Base-by-base conservation (phyloP, 2,797 vertebrate genomes). In the Merluccius polli region DNA sequence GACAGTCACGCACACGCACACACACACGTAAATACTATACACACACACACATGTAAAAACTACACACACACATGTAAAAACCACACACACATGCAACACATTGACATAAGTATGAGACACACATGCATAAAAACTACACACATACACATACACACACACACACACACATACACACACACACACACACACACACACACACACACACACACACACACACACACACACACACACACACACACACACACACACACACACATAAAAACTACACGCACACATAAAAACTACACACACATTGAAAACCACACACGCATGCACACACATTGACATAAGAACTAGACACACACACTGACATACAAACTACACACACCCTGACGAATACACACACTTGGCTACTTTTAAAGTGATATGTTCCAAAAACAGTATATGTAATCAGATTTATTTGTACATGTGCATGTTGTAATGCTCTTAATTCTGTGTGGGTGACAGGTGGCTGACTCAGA, bases 401-500 rank as follows among this genome's bases (percentile, higher is more conserved):
- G 27, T 24, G n/a, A 3, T 12, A 10, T 48, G 30, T 32, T 6
- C n/a, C n/a, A n/a, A 4, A 3, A 70, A 12, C 29, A 15, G 13
- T 33, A 35, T 16, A 21, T 35, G 9, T 18, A 69, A 30, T 29
- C 68, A 21, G 68, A 32, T 10, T 4, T 21, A 12, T 21, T 21
- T 74, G 73, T 6, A 15, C 29, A 18, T 69, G 29, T 31, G 29
- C 27, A 69, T 33, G 68, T 9, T 32, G 68, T 70, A 11, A 70
- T 32, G 68, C 27, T 70, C 30, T 31, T 9, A 30, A 21, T 35
- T 21, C 12, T 74, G 1, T 74, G 67, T 72, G 73, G 73, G 12
- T 48, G 59, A 9, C 89, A 98, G 96, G 88, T 98, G 96, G 96
- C 89, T 98, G 84, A 97, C 95, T 0, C 96, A 97, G 92, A 98